Base-by-base conservation (phyloP, 2,888 invertebrate genomes). In the Muschampia plurimacula region DNA sequence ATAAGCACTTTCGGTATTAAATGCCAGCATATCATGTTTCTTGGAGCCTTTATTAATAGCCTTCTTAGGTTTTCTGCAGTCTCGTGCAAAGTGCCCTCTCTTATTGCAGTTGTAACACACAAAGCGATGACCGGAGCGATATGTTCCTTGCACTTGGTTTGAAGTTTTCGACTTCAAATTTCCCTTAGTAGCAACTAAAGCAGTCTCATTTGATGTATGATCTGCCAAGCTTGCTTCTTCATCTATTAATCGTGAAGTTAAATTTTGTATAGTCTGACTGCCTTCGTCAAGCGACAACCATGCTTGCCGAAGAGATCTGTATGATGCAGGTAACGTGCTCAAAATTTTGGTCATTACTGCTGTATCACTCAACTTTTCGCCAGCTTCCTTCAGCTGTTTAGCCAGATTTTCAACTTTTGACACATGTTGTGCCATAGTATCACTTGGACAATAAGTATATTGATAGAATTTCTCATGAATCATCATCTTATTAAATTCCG, bases 331-430 rank as follows among this genome's bases (percentile, higher is more conserved):
- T 49, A 81, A 68, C 4, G 79, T 80, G 10, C 80, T 69, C 5
- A 82, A n/a, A 75, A 81, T 82, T 74, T 82, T 82, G 9, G 82
- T 81, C 0, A 81, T 82, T 0, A 82, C 63, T 1, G 79, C 81
- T 9, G 66, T 80, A 2, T 82, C 79, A 79, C 83, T 82, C 0
- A 82, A 46, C 10, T 3, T 65, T 66, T 82, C 81, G 10, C 81
- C 82, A 71, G 69, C 78, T 64, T 83, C 80, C 70, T 74, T 77
- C 0, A 80, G 32, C 55, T 80, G 78, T 64, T 81, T 75, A 0
- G 80, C 80, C 12, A 82, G 65, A 0, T 0, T 77, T 76, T 80
- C 80, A 0, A 80, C 77, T 57, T 78, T 80, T 0, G 78, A 74
- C 0, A 82, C 74, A 55, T 81, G 79, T 71, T 81, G 79, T 6